Percentiles rank a stretch among this genome's conserved stretches.
phyloP scores from a whole-genome alignment of 2,113 vertebrate genomes.

The Otocyon megalotis region DNA sequence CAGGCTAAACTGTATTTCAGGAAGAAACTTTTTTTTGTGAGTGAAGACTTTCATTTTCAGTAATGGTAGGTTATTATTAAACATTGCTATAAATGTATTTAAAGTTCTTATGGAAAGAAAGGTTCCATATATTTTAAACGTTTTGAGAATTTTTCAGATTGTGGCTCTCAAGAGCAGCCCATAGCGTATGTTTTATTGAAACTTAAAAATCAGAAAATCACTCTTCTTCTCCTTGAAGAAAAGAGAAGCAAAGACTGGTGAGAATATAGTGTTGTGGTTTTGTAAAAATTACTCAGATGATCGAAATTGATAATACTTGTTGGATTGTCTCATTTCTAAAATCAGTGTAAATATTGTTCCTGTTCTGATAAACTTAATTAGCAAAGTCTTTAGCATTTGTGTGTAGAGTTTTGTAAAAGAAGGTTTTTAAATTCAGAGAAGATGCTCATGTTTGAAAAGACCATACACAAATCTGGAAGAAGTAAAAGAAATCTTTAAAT shows the following conservation, averaged over 20 bases:
- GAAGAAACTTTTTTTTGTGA: neutral
- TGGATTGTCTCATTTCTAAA: neutral
- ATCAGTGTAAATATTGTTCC: neutral
- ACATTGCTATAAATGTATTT: neutral
- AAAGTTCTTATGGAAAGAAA: neutral
- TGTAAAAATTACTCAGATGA: neutral
- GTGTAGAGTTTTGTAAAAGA: neutral
- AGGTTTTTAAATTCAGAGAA: constrained; percentile 53
- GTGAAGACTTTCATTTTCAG: neutral
- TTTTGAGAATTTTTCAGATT: neutral
- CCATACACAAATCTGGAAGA: constrained; percentile 61
- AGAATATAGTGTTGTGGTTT: neutral
- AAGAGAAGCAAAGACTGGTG: neutral
- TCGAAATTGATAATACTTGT: neutral
- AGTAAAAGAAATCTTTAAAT: constrained; percentile 79
- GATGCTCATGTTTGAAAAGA: neutral
- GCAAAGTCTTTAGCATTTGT: constrained; percentile 48
- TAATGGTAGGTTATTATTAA: neutral
- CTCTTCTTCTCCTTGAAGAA: neutral
- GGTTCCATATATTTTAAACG: neutral
- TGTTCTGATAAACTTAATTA: constrained; percentile 26
- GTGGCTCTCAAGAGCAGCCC: neutral
- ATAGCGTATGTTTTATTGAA: neutral
- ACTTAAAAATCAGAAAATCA: no score
- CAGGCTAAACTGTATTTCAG: neutral